Conservation (phyloP, 2,888 invertebrate genomes). For the Eremobia ochroleuca region DNA sequence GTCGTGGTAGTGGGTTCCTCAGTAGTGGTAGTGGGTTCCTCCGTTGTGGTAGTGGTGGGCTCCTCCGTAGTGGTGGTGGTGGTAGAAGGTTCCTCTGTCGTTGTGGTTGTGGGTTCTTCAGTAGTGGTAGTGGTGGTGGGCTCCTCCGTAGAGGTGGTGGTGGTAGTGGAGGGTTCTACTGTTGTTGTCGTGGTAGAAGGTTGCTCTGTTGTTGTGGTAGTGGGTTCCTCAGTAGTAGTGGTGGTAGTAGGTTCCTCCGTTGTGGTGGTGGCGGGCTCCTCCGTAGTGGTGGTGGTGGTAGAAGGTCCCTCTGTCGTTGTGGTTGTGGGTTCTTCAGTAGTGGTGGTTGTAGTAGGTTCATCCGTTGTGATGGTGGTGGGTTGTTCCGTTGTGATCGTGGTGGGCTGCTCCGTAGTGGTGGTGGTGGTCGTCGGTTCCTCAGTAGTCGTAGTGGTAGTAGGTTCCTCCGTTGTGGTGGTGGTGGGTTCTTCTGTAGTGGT, state of each 20-base stretch:
- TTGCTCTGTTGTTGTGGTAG: background rate
- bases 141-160: background rate
- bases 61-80: background rate
- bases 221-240: conserved; percentile 20
- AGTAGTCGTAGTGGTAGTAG: conserved; percentile 8
- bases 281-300: conserved; percentile 13
- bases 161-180: background rate
- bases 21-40: background rate
- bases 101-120: background rate
- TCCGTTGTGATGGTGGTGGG: conserved; percentile 10
- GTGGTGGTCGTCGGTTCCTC: conserved; percentile 5
- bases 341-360: background rate
- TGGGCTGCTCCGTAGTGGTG: background rate
- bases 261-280: background rate
- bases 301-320: conserved; percentile 2
- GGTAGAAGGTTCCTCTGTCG: background rate
- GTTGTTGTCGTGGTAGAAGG: conserved; percentile 1
- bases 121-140: background rate
- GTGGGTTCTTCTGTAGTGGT: background rate
- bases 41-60: background rate
- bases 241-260: conserved; percentile 21
- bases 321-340: conserved; percentile 5
- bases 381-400: conserved; percentile 29
- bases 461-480: background rate
- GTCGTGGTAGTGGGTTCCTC: conserved; percentile 16